phyloP scores from a whole-genome alignment of 2,113 vertebrate species.

The Chionomys nivalis region DNA sequence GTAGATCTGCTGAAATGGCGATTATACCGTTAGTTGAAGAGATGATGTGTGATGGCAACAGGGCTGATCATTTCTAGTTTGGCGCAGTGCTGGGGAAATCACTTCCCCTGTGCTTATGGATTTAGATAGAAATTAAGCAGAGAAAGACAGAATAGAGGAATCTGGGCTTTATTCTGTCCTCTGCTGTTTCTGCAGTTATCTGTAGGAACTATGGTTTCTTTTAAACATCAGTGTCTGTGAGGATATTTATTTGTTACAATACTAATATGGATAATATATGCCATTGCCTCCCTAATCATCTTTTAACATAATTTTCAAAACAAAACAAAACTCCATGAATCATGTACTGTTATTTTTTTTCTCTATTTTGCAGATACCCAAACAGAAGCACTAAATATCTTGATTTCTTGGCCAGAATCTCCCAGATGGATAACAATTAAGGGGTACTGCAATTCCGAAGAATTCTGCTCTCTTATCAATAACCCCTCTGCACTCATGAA shows the following conservation, averaged over 20 bases:
- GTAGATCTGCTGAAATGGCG: background rate
- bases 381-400: background rate
- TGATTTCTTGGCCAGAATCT: background rate
- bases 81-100: background rate
- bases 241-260: constrained; percentile 37
- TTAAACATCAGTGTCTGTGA: background rate
- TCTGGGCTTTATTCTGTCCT: background rate
- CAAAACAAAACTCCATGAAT: background rate
- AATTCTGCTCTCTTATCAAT: background rate
- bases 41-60: background rate
- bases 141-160: background rate
- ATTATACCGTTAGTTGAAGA: background rate
- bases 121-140: background rate
- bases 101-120: background rate
- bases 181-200: background rate
- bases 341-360: background rate
- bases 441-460: too few relatives aligned
- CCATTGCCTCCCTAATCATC: too few relatives aligned
- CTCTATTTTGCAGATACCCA: background rate
- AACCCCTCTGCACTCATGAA: background rate
- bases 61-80: background rate
- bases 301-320: background rate
- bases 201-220: background rate
- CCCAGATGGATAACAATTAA: background rate
- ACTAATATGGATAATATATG: background rate